Evolutionary conservation across 2,113 vertebrate genomes (phyloP).

Genomic region (Pavo muticus): DNA sequence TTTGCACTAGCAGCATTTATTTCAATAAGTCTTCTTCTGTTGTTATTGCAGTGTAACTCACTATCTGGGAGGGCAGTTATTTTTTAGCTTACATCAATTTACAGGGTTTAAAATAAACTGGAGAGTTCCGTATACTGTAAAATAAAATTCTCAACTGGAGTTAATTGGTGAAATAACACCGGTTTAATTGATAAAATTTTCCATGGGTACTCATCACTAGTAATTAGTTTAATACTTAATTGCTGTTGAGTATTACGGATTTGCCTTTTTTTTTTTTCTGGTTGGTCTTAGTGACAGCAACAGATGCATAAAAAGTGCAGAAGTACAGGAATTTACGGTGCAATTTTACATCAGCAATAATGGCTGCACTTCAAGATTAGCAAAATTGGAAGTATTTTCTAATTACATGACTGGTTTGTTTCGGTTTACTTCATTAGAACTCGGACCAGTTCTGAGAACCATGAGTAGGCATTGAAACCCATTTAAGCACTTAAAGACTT

Average conservation of each 20-base stretch:
- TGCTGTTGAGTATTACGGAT: neutral
- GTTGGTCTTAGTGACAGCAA: neutral
- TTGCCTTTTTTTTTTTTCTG: neutral
- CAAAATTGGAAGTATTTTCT: neutral
- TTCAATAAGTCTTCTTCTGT: neutral
- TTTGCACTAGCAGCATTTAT: neutral
- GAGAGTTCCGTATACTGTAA: neutral
- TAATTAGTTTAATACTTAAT: neutral
- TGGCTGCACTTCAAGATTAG: neutral
- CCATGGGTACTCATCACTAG: neutral
- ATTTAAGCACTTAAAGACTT: neutral
- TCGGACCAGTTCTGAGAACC: neutral
- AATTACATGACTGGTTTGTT: neutral
- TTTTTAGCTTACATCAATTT: neutral
- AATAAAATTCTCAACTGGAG: neutral
- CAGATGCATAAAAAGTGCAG: neutral
- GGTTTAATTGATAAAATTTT: neutral
- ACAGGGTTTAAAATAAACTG: neutral
- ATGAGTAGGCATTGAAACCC: neutral
- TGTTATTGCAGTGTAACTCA: neutral
- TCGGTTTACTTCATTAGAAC: neutral
- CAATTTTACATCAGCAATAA: neutral
- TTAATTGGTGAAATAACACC: neutral
- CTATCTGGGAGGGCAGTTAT: neutral
- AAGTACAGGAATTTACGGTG: neutral